Conservation (phyloP, 2,888 invertebrate genomes). For the Melanophora roralis region DNA sequence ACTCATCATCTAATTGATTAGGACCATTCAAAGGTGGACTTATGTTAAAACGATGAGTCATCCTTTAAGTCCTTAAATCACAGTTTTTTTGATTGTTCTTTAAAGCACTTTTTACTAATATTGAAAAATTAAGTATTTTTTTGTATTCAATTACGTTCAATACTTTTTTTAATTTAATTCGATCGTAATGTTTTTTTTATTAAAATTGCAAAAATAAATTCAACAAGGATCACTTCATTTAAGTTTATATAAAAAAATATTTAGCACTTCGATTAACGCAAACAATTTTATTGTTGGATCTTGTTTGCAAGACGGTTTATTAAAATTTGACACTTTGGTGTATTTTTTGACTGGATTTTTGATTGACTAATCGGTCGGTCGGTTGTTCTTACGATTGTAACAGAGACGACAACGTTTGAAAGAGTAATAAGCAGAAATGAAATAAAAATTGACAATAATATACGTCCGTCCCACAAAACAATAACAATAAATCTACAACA, state of each 20-base stretch:
- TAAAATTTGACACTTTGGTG: not conserved
- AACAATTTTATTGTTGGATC: constrained; percentile 23
- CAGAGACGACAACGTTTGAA: constrained; percentile 57
- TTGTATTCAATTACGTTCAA: no score
- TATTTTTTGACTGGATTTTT: not conserved
- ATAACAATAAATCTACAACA: constrained; percentile 25
- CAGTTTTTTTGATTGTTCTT: not conserved
- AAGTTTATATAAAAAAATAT: not conserved
- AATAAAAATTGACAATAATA: constrained; percentile 52
- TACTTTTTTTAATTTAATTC: no score
- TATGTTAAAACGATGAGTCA: constrained; percentile 53
- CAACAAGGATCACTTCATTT: not conserved
- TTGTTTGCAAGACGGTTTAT: not conserved
- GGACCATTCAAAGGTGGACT: constrained; percentile 42
- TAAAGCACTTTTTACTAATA: not conserved
- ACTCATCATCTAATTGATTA: constrained; percentile 52
- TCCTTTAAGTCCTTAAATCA: not conserved
- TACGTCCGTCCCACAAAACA: constrained; percentile 35
- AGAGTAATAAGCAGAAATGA: constrained; percentile 56
- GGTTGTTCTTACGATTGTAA: constrained; percentile 50
- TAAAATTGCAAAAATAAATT: not conserved
- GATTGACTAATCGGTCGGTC: constrained; percentile 3
- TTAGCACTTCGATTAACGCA: not conserved
- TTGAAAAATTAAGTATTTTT: no score
- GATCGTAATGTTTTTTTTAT: not conserved